Base-by-base conservation (phyloP, 2,113 vertebrate genomes). In the Chlorodrepanis virens region DNA sequence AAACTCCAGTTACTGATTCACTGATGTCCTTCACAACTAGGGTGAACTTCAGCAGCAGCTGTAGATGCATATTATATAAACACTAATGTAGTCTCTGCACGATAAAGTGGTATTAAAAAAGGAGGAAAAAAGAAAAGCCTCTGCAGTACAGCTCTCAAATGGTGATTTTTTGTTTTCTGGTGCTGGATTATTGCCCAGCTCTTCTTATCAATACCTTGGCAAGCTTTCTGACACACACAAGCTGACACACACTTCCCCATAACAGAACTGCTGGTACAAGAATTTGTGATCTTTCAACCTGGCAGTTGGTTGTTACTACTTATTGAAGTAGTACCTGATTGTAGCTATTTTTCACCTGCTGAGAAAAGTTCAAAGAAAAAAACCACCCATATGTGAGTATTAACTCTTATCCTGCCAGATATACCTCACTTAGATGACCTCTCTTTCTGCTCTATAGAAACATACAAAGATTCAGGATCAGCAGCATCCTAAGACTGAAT, bases 281-380 rank as follows among this genome's bases (percentile, higher is more conserved):
- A 91, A 96, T 96, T 81, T 95, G 90, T 95, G 96, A 93, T 95
- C 97, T 97, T 95, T 97, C 96, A 93, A 61, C 94, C 88, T 95
- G 92, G 94, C 95, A 94, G 92, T 92, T 88, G 90, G 85, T 88
- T 96, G 90, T 93, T 95, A 84, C 91, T 84, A 83, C 87, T 97
- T 96, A 96, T 42, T 84, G 88, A 97, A 97, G 94, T 31, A 89
- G 96, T 87, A 96, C 92, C 95, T 93, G 90, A 97, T 93, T 97
- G 96, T 69, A 96, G 96, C 83, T 92, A 93, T 95, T 97, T 97
- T 97, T 96, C 84, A 97, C 94, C 96, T 94, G 78, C 95, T 94
- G 96, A 94, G 96, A 93, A 96, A 94, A 96, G 70, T 90, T 93
- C 85, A 35, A 91, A 94, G 87, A 29, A 90, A 93, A 54, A 93